Base-by-base conservation (phyloP, 2,888 invertebrate species). In the Poecilus cupreus region DNA sequence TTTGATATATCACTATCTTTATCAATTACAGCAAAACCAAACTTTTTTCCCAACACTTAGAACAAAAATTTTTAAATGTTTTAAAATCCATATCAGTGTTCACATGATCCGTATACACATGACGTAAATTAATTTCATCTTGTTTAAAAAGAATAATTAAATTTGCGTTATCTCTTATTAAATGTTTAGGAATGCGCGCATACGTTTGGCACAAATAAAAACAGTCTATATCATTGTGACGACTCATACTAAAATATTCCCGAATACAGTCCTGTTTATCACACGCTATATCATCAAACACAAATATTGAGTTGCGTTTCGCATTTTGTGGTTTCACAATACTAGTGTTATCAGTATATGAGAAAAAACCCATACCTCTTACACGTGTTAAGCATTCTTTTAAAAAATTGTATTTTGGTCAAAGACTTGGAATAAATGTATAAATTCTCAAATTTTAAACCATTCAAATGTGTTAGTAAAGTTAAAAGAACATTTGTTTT, bases 1-100 rank as follows among this genome's bases (percentile, higher is more conserved):
- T 37, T 64, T 8, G 13, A 13, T 11, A 88, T 80, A 13, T 86
- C 87, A n/a, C 83, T 70, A 46, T 85, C 80, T 3, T 86, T 77
- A 13, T 64, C 64, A 2, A 64, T 57, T 11, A 64, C 26, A 24
- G 57, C 57, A 70, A 79, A 79, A 6, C 22, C 70, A 26, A 16
- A 46, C 46, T 70, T 79, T 6, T 57, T 22, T 49, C 57, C 82
- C 82, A 80, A 74, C 57, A 80, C 37, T 80, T 11, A 43, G 57
- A 13, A 54, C 79, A 80, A 64, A 64, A 37, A n/a, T n/a, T n/a
- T n/a, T n/a, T n/a, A n/a, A n/a, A n/a, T n/a, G n/a, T n/a, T n/a
- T n/a, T n/a, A n/a, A n/a, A n/a, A n/a, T n/a, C n/a, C n/a, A n/a
- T n/a, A n/a, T n/a, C n/a, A n/a, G n/a, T n/a, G n/a, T n/a, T n/a